Conservation (phyloP, 1,140 invertebrate genomes). For the Bombus superbus region DNA sequence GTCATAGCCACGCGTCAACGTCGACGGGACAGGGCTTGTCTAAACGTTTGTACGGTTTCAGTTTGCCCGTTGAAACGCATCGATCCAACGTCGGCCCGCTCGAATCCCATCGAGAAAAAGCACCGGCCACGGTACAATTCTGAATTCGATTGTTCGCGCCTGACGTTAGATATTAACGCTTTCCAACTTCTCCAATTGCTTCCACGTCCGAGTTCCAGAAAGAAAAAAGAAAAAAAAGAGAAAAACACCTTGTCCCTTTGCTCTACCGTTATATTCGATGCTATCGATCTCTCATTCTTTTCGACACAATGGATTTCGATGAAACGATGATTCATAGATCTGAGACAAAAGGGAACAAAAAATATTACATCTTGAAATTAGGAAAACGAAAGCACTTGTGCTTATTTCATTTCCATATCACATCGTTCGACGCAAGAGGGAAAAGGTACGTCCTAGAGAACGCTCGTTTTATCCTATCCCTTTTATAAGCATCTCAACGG, state of each 20-base stretch:
- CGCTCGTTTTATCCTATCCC: not conserved
- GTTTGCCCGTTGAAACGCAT: conserved; percentile 43
- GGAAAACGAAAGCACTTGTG: not conserved
- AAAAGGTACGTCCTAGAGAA: not conserved
- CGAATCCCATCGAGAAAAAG: not conserved
- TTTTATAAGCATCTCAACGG: not conserved
- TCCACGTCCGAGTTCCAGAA: not conserved
- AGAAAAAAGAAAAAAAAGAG: not conserved
- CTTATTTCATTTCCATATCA: not conserved
- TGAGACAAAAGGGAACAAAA: too few relatives aligned
- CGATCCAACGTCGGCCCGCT: not conserved
- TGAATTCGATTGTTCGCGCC: not conserved
- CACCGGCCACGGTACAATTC: not conserved
- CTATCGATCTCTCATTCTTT: too few relatives aligned
- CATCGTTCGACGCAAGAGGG: not conserved
- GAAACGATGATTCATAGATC: too few relatives aligned
- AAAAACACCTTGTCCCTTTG: not conserved
- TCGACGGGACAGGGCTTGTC: conserved; percentile 37
- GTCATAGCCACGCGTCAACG: conserved; percentile 48
- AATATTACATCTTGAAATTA: not conserved
- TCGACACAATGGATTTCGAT: too few relatives aligned
- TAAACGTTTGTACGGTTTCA: conserved; percentile 40
- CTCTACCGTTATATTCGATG: too few relatives aligned
- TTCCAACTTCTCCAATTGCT: not conserved
- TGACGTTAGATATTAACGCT: not conserved